Conservation (phyloP, 2,797 vertebrate species). For the Anomalospiza imberbis region DNA sequence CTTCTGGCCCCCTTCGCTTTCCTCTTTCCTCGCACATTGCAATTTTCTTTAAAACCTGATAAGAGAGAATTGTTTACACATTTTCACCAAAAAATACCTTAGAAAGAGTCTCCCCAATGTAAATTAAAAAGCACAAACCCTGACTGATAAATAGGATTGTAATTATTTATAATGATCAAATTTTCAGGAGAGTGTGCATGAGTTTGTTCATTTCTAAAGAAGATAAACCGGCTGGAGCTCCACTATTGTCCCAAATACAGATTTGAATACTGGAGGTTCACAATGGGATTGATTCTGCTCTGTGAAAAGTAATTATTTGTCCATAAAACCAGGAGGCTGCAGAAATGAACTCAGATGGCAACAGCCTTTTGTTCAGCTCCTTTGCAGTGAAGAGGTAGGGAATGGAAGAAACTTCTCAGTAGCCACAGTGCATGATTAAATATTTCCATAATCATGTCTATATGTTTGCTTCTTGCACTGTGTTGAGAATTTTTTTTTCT, state of each 20-base stretch:
- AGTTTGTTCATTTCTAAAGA: conserved; percentile 52
- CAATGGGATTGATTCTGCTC: conserved; percentile 51
- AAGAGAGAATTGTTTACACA: background rate
- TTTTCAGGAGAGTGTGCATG: conserved; percentile 44
- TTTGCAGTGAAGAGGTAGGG: background rate
- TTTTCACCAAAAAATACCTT: conserved; percentile 13
- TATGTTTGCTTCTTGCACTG: background rate
- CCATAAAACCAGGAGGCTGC: conserved; percentile 45
- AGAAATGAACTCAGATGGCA: conserved; percentile 26
- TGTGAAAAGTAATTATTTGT: conserved; percentile 68
- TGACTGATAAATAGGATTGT: conserved; percentile 44
- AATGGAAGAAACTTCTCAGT: conserved; percentile 46
- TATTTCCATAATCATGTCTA: background rate
- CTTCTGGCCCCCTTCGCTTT: background rate
- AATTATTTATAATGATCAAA: conserved; percentile 64
- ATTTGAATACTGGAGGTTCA: conserved; percentile 49
- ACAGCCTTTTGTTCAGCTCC: conserved; percentile 64
- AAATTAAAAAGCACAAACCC: background rate
- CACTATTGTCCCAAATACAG: conserved; percentile 54
- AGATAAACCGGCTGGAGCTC: background rate
- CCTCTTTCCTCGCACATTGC: background rate
- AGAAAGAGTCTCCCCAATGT: background rate
- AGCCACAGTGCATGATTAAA: background rate
- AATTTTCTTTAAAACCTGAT: background rate
- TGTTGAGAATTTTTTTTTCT: background rate